Conservation (phyloP, 2,888 invertebrate genomes). For the Epicampocera succincta region DNA sequence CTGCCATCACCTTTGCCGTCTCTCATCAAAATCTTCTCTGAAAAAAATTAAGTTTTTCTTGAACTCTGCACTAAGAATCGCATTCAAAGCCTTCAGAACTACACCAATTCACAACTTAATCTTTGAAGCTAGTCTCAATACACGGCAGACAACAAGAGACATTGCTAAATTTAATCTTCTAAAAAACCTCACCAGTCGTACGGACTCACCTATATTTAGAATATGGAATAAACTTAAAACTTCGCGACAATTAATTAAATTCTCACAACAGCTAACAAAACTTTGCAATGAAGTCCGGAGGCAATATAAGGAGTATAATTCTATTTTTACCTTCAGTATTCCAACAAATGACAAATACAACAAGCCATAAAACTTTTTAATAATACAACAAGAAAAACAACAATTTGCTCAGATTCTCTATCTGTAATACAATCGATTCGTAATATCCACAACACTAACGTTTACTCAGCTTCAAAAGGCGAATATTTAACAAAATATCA, state of each 20-base stretch:
- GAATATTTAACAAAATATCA: too few relatives aligned
- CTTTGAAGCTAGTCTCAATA: background rate
- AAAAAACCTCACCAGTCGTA: too few relatives aligned
- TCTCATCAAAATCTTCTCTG: background rate
- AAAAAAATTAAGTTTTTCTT: background rate
- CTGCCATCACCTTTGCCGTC: background rate
- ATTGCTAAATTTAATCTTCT: background rate
- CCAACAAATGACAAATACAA: too few relatives aligned
- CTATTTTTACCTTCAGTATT: constrained; percentile 1
- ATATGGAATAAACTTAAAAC: too few relatives aligned
- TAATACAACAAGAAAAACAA: too few relatives aligned
- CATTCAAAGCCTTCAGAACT: background rate
- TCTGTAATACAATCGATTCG: too few relatives aligned
- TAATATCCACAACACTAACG: too few relatives aligned
- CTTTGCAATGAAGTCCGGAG: constrained; percentile 59
- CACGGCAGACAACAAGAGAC: background rate
- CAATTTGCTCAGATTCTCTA: too few relatives aligned
- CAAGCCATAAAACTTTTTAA: too few relatives aligned
- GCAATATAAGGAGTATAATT: constrained; percentile 10
- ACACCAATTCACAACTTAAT: background rate
- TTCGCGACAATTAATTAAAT: too few relatives aligned
- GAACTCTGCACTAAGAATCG: background rate
- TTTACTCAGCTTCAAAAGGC: too few relatives aligned
- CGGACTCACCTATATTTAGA: too few relatives aligned
- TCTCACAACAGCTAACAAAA: constrained; percentile 55